Evolutionary conservation across 2,797 vertebrate species (phyloP), one percentile per base, ranked within the genome.

Genomic region (Rhynchonycteris naso): DNA sequence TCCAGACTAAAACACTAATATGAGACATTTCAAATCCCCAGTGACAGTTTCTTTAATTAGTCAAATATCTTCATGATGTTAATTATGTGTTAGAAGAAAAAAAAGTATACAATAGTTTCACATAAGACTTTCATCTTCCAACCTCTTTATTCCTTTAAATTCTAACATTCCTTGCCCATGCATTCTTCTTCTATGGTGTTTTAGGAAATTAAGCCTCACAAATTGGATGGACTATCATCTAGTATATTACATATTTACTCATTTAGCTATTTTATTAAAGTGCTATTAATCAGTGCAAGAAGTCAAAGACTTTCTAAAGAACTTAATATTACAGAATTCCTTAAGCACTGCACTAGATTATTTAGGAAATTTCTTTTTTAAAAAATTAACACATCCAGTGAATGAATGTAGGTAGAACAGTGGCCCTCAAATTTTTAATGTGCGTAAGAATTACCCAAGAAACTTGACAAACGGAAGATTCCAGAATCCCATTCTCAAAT

Each of bases 71-170:
- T 96, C 71, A 50, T 8, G 47, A 66, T 71, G 88, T 79, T 91
- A 58, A 89, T 87, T 92, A 68, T 61, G 13, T 66, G 19, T 61
- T 63, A 52, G 92, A 82, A 12, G 78, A 81, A 87, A 7, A 88
- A 90, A 92, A 94, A 61, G 28, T 61, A 26, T 80, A 74, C 72
- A 88, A 85, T 50, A 78, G 28, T 81, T 96, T 92, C 28, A 61
- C 43, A 47, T 50, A 84, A 47, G 21, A 69, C 24, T 68, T 93
- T 56, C 88, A 84, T 90, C 14, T 18, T n/a, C n/a, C 11, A 84
- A 69, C 56, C 21, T 56, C 47, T 93, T 84, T 66, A 74, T 88
- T 94, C 26, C 24, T 92, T 43, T 79, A 83, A 90, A 13, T 94
- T 92, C 65, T 88, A 93, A 91, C 50, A 50, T 91, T 76, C 92